Evolutionary conservation across 2,113 vertebrate genomes (phyloP), one percentile per base, ranked within the genome.

Genomic region (Alligator mississippiensis): DNA sequence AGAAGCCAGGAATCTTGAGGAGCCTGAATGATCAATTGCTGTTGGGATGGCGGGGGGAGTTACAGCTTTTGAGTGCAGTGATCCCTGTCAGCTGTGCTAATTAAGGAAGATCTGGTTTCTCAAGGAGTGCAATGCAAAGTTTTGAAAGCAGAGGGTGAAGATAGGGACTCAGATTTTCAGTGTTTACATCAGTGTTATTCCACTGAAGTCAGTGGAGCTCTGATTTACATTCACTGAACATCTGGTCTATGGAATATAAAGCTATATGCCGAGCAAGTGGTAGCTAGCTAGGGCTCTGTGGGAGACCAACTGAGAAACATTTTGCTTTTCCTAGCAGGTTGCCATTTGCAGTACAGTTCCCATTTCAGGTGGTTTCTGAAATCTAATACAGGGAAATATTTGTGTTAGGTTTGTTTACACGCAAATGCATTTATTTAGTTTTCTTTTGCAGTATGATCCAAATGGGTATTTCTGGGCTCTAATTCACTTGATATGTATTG

Each of bases 401-500:
- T 0, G 5, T 63, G 47, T 47, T 47, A 11, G 0, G 0, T 66
- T 0, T 55, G 8, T 83, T 79, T 83, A 74, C 5, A 1, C 59
- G 28, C 61, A 64, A 0, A 0, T 85, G 82, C 11, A 64, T 79
- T 68, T 28, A 62, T 95, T 90, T 85, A 94, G 34, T 95, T 96
- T 55, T 97, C 77, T 94, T 54, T 98, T 98, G 70, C 97, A 99
- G 99, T 98, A 99, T 97, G 98, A 99, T 97, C 88, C 90, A 82
- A 97, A 97, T 0, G 98, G 98, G 88, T 99, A 99, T 97, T 96
- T 98, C 47, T 99, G 99, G 99, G 99, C 98, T 58, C 47, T 98
- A 10, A 94, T 98, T 94, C 99, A 99, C 87, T 96, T 99, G 77
- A 17, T 97, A 93, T 99, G 99, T 94, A 96, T 98, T 80, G 99